phyloP scores from a whole-genome alignment of 2,113 vertebrate genomes.

The Pangasianodon gigas region DNA sequence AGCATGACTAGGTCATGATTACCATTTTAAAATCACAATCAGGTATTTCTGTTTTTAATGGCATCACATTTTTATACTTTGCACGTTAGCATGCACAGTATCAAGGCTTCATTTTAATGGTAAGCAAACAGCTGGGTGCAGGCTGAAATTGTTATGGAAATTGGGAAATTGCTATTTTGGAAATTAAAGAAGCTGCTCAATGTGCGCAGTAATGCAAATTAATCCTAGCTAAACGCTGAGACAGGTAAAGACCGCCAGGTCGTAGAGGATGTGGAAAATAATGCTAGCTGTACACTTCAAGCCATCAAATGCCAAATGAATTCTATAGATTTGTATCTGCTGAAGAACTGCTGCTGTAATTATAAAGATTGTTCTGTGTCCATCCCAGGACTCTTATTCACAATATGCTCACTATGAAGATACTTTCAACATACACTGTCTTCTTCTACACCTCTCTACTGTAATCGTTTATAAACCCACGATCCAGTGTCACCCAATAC shows the following conservation, averaged over 20 bases:
- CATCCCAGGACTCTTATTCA: not conserved
- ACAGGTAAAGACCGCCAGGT: not conserved
- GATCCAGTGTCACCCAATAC: not conserved
- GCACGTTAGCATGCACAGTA: not conserved
- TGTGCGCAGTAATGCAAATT: not conserved
- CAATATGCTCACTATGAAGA: not conserved
- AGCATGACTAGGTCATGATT: slow-evolving; percentile 14
- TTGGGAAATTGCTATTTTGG: not conserved
- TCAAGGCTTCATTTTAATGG: not conserved
- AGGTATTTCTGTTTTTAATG: not conserved
- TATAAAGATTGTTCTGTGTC: not conserved
- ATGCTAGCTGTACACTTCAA: not conserved
- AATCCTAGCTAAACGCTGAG: not conserved
- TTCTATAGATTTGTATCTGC: not conserved
- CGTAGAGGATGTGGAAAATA: not conserved
- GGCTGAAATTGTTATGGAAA: not conserved
- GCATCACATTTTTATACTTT: not conserved
- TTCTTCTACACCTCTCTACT: not conserved
- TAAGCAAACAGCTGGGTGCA: not conserved
- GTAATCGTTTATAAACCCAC: not conserved
- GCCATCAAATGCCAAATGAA: not conserved
- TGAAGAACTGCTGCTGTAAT: not conserved
- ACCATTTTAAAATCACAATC: slow-evolving; percentile 21
- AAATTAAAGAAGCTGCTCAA: not conserved
- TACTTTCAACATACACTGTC: not conserved